phyloP scores from a whole-genome alignment of 2,888 invertebrate species.

The Stenichneumon culpator region DNA sequence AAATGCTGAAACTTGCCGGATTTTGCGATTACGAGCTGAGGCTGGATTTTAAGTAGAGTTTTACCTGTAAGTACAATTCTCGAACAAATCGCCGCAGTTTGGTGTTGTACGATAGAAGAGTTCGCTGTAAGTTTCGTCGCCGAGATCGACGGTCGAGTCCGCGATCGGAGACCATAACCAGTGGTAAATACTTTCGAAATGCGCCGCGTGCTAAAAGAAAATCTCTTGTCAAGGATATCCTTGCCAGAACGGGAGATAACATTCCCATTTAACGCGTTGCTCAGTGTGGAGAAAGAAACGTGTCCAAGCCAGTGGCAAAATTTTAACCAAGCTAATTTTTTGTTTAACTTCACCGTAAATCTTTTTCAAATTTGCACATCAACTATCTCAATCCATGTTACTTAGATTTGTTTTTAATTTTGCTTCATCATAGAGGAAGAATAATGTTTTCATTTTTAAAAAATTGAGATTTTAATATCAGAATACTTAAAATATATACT shows the following conservation, averaged over 20 bases:
- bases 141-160: neutral
- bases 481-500: no score
- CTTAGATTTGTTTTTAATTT: neutral
- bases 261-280: no score
- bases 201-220: conserved; percentile 25
- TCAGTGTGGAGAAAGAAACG: neutral
- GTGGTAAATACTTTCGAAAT: conserved; percentile 53
- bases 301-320: no score
- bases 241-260: neutral
- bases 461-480: neutral
- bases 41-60: neutral
- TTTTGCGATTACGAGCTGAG: neutral
- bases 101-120: conserved; percentile 63
- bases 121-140: conserved; percentile 48
- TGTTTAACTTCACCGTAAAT: neutral
- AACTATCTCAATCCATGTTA: neutral
- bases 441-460: no score
- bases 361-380: no score
- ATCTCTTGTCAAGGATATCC: neutral
- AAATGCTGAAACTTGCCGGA: neutral
- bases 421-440: no score
- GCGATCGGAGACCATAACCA: conserved; percentile 60
- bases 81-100: conserved; percentile 65
- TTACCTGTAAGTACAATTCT: conserved; percentile 68
- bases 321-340: neutral